These are phyloP conservation scores for Austrofundulus limnaeus DNA, from an alignment of 2,113 vertebrate species.

Conservation along the genomic window DNA sequence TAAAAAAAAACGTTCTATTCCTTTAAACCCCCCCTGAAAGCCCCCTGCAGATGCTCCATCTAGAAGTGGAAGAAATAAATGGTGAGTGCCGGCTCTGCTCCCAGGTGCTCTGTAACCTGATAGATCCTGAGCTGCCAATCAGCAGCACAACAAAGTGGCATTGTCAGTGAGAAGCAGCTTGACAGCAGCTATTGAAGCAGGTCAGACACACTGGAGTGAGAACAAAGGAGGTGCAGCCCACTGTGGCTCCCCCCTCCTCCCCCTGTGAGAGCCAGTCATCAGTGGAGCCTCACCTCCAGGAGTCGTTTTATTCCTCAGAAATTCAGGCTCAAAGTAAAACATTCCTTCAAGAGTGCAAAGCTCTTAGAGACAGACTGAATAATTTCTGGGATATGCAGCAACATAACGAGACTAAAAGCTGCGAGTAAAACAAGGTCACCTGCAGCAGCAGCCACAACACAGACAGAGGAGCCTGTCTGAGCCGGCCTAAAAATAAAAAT, in stretches of 20 bases:
- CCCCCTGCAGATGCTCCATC: no score
- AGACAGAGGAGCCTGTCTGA: conserved; percentile 15
- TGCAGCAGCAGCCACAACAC: conserved; percentile 15
- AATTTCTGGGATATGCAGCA: neutral
- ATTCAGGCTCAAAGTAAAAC: no score
- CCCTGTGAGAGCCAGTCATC: conserved; percentile 25
- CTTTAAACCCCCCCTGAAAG: no score
- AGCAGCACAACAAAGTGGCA: conserved; percentile 15
- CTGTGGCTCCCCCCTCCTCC: neutral
- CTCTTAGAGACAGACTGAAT: neutral
- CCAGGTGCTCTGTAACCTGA: conserved; percentile 25
- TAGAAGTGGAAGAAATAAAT: no score
- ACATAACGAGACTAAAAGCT: neutral
- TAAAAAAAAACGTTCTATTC: no score
- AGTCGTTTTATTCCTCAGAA: neutral
- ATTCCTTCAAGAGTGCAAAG: no score
- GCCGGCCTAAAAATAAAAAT: conserved; percentile 28
- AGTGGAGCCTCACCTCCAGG: neutral
- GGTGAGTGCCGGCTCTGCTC: neutral
- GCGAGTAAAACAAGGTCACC: conserved; percentile 26
- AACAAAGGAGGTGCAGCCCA: conserved; percentile 39
- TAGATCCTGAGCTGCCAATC: conserved; percentile 37
- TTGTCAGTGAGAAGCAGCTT: neutral
- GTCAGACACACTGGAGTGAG: conserved; percentile 9
- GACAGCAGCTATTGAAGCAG: conserved; percentile 38